Evolutionary conservation across 2,113 vertebrate genomes (phyloP), one percentile per base, ranked within the genome.

Genomic region (Sphaerodactylus townsendi): DNA sequence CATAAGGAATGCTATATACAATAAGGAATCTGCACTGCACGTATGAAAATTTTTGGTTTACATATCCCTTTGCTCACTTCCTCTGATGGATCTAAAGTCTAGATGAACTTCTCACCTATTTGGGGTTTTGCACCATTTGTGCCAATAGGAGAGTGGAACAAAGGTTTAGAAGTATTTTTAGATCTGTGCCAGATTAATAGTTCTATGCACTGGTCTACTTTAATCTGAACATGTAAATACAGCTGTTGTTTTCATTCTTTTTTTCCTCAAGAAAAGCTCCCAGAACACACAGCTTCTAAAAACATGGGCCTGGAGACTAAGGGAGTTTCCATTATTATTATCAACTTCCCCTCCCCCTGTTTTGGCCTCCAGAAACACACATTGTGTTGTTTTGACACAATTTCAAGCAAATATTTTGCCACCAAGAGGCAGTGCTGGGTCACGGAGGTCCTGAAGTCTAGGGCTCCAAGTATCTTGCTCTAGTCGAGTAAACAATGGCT

Each of bases 401-500:
- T 95, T 95, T 93, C 88, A 93, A 94, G 94, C 94, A 86, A 94
- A 82, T 89, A 95, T 94, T 94, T 95, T 94, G 94, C 95, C 94
- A 91, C 93, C 21, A 1, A 86, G 92, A 91, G 93, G 93, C 92
- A 94, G 92, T 91, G 90, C 88, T 90, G 91, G 94, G 94, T 94
- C 94, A 91, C 74, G 5, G 82, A 93, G 93, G 94, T 94, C 92
- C 84, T 87, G 71, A 89, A 90, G 89, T 72, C 86, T 91, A 84
- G 81, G 70, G 70, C 87, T 92, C 14, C 66, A 50, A 86, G 87
- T 82, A 90, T 92, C 94, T 93, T 56, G 79, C 89, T 72, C 77
- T 75, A 88, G 81, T 53, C 76, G 71, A 68, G 95, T 94, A 95
- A 97, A 98, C 97, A 98, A 98, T 97, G 94, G 95, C 95, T 92